Percentiles rank a stretch among this genome's conserved stretches.
phyloP scores from a whole-genome alignment of 1,140 invertebrate species.

The Microplitis demolitor region DNA sequence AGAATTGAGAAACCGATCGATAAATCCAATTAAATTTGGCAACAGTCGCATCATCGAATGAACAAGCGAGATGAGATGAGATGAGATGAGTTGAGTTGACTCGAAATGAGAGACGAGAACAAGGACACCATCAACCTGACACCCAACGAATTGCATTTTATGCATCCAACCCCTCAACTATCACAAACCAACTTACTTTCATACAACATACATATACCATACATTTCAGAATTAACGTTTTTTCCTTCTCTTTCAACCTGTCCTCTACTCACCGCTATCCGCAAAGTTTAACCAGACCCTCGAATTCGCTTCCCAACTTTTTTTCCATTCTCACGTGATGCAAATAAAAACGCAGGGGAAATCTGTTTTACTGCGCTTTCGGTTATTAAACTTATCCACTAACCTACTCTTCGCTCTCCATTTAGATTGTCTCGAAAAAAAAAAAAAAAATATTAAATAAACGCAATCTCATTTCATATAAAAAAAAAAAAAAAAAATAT shows the following conservation, averaged over 20 bases:
- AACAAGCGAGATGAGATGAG: slow-evolving; percentile 3
- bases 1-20: slow-evolving; percentile 55
- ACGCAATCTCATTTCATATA: no score
- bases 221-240: background rate
- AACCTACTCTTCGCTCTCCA: background rate
- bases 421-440: no score
- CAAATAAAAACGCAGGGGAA: slow-evolving; percentile 1
- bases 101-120: slow-evolving; percentile 19
- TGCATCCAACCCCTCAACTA: slow-evolving; percentile 17
- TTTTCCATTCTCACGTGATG: slow-evolving; percentile 3
- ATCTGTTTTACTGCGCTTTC: slow-evolving; percentile 5
- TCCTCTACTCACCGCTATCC: background rate
- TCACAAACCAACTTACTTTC: slow-evolving; percentile 5
- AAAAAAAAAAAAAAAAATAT: no score
- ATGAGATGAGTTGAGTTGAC: background rate
- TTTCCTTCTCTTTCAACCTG: background rate
- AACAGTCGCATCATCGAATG: slow-evolving; percentile 26
- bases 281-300: slow-evolving; percentile 9
- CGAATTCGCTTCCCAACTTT: background rate
- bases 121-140: slow-evolving; percentile 30
- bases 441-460: no score
- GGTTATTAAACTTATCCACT: slow-evolving; percentile 6
- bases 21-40: slow-evolving; percentile 60
- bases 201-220: no score
- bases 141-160: slow-evolving; percentile 48